Base-by-base conservation (phyloP, 2,113 vertebrate species). In the Stigmatopora argus region DNA sequence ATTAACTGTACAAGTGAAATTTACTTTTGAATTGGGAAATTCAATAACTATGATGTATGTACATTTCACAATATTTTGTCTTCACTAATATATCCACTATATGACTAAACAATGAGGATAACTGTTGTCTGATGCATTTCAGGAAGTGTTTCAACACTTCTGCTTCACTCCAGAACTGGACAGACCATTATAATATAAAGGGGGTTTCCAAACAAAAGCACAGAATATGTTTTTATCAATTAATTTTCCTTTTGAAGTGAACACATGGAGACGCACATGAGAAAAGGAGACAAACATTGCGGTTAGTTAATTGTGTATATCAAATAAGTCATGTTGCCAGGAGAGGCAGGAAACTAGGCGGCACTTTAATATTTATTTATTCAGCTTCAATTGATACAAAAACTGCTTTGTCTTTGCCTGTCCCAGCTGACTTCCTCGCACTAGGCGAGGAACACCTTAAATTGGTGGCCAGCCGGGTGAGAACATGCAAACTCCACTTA, bases 291-390 rank as follows among this genome's bases (percentile, higher is more conserved):
- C 26, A 31, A 31, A 31, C 26, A 31, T 31, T 3, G 3, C 26
- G 26, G 38, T 41, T 41, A 8, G 38, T 41, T 41, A 31, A 31
- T 31, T 31, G 26, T 31, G 26, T 31, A 41, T 41, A 41, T 41
- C 38, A 41, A 41, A 41, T 8, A 10, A 41, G 9, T 41, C 26
- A 31, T 31, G 26, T 87, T 91, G 83, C 88, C 78, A 75, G 74
- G 82, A 85, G 84, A 90, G 65, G 75, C 75, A 86, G 77, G 82
- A 88, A 84, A 85, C 76, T 62, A 86, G 89, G 86, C 87, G 86
- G 83, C 86, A 87, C 86, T 88, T 90, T 86, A 82, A 81, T 89
- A 90, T 91, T 91, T 91, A 89, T 92, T 89, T 89, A 89, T 90
- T 80, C 87, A 89, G 88, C 82, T 88, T 90, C 80, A 87, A 83